Base-by-base conservation (phyloP, 2,888 invertebrate species). In the Thera obeliscata region DNA sequence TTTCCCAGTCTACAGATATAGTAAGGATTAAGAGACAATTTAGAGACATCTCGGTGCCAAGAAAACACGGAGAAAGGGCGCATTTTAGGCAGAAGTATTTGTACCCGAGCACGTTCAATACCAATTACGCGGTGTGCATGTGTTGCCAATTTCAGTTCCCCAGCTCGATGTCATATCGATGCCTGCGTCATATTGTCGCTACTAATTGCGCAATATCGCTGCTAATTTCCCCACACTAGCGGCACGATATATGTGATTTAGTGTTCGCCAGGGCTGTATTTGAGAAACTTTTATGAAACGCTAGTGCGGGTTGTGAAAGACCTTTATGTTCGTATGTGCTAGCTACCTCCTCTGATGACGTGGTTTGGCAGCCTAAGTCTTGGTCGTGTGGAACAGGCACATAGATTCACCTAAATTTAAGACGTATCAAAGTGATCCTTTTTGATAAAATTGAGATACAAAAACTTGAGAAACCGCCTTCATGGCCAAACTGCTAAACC, bases 171-270 rank as follows among this genome's bases (percentile, higher is more conserved):
- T 54, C 9, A 64, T 59, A 59, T 59, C 55, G 38, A 59, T 49
- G 43, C 33, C 63, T 7, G 56, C 64, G 50, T 61, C 66, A 61
- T 60, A 65, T 56, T 66, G 61, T 57, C 61, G 65, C 58, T 58
- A 46, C 66, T 66, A 66, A 66, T 66, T 61, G 65, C 12, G 43
- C 56, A 61, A 56, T 61, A 66, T 66, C 52, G 56, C 33, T 56
- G 49, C 66, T 66, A 61, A 66, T 66, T 60, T 60, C 50, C 60
- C 60, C 48, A 64, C 50, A 50, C 50, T 56, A 64, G 55, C 59
- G 48, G 49, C 55, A 22, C 33, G 52, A 33, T 52, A 48, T 55
- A 48, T 55, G 36, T 59, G 58, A 64, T 64, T 54, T 59, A 64
- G 64, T 59, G 56, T 1, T 48, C 35, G 7, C n/a, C 54, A 61